Evolutionary conservation across 30 jellyfish, hydroid and myxozoan genomes (phyloP).

Genomic region (Turritopsis dohrnii): DNA sequence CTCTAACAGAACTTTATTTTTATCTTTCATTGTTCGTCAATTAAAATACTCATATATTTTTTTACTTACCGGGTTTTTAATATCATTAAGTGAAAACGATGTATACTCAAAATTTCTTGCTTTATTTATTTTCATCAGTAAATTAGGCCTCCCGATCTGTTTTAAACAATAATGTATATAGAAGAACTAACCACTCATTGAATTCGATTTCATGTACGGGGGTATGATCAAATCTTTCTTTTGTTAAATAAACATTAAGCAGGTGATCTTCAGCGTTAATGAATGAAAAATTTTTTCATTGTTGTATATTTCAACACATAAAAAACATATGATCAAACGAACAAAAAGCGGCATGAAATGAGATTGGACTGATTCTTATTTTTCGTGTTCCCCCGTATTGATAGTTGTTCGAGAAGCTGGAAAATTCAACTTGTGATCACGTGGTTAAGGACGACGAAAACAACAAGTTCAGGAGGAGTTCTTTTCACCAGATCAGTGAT

Average conservation of each 20-base stretch:
- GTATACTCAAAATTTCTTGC: neutral
- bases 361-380: neutral
- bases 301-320: neutral
- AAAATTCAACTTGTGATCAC: neutral
- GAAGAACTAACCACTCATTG: constrained; percentile 29
- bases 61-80: neutral
- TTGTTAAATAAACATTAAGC: constrained; percentile 26
- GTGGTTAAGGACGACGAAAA: neutral
- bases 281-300: neutral
- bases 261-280: constrained; percentile 16
- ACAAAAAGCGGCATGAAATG: neutral
- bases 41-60: too few species aligned
- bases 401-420: neutral
- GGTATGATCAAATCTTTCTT: constrained; percentile 15
- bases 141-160: constrained; percentile 7
- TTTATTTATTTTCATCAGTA: neutral
- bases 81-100: neutral
- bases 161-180: constrained; percentile 27
- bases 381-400: neutral
- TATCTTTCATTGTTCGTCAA: neutral
- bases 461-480: neutral
- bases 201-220: constrained; percentile 34
- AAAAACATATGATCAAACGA: neutral
- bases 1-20: neutral
- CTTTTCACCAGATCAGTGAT: too few species aligned